These are phyloP conservation scores for Eupithecia subumbrata DNA, from an alignment of 2,888 invertebrate species.

Conservation along the genomic window DNA sequence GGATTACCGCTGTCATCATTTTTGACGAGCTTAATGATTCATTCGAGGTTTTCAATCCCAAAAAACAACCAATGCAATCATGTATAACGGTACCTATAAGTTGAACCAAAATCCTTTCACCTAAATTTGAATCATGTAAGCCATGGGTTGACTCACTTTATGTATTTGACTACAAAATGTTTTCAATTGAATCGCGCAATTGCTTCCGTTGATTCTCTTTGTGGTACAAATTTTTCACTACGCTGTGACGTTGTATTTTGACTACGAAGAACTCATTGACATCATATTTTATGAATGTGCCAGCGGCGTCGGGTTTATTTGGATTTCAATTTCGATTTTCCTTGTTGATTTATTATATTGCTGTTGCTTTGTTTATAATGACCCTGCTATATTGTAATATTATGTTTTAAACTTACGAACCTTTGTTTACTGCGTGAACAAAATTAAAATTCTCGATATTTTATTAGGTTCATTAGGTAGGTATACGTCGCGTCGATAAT, in stretches of 20 bases:
- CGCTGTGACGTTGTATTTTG: slow-evolving; percentile 9
- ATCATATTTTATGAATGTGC: slow-evolving; percentile 12
- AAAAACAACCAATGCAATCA: neutral
- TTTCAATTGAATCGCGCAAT: slow-evolving; percentile 30
- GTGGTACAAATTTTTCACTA: slow-evolving; percentile 15
- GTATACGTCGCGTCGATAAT: neutral
- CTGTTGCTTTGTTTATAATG: neutral
- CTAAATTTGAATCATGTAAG: slow-evolving; percentile 31
- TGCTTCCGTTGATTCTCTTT: slow-evolving; percentile 39
- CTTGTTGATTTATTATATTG: slow-evolving; percentile 1
- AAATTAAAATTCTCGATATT: neutral
- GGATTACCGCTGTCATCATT: neutral
- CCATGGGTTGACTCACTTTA: slow-evolving; percentile 34
- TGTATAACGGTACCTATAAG: neutral
- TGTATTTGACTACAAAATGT: slow-evolving; percentile 20
- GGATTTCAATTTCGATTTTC: slow-evolving; percentile 1
- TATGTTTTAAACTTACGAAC: neutral
- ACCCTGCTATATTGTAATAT: neutral
- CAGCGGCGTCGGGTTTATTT: neutral
- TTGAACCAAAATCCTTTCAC: slow-evolving; percentile 35
- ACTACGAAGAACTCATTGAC: slow-evolving; percentile 17
- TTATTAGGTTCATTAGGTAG: neutral
- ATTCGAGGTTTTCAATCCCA: neutral
- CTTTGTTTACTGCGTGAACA: neutral
- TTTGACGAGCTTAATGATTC: slow-evolving; percentile 2